These are phyloP conservation scores for Hirundichthys speculiger DNA, from an alignment of 2,113 vertebrate genomes.

Conservation along the genomic window DNA sequence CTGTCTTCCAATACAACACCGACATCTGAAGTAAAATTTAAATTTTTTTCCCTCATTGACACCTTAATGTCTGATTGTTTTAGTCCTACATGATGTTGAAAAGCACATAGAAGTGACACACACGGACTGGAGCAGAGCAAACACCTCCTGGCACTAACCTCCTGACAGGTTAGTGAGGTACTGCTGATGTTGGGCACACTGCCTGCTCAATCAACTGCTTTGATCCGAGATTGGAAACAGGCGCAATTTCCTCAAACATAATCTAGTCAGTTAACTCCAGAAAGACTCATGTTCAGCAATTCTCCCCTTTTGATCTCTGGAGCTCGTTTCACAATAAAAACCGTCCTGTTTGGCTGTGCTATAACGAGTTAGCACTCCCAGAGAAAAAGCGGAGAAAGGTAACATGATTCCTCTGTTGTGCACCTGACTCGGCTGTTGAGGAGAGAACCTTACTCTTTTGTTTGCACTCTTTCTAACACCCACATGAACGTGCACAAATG, in stretches of 20 bases:
- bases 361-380: background rate
- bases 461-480: conserved; percentile 57
- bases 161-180: conserved; percentile 14
- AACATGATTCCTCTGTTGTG: conserved; percentile 39
- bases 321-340: background rate
- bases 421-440: conserved; percentile 54
- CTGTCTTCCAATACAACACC: too few relatives aligned
- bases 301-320: conserved; percentile 21
- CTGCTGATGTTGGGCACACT: conserved; percentile 7
- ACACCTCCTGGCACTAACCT: too few relatives aligned
- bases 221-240: conserved; percentile 15
- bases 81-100: too few relatives aligned
- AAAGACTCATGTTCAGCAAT: conserved; percentile 11
- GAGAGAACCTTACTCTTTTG: conserved; percentile 62
- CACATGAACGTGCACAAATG: conserved; percentile 46
- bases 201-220: conserved; percentile 9
- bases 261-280: conserved; percentile 4
- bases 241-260: conserved; percentile 1
- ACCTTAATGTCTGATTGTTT: too few relatives aligned
- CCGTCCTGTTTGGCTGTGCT: background rate
- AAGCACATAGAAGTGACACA: background rate
- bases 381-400: conserved; percentile 5
- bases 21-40: background rate
- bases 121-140: too few relatives aligned
- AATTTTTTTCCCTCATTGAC: too few relatives aligned